phyloP scores from a whole-genome alignment of 2,797 vertebrate genomes.

The Aselliscus stoliczkanus region DNA sequence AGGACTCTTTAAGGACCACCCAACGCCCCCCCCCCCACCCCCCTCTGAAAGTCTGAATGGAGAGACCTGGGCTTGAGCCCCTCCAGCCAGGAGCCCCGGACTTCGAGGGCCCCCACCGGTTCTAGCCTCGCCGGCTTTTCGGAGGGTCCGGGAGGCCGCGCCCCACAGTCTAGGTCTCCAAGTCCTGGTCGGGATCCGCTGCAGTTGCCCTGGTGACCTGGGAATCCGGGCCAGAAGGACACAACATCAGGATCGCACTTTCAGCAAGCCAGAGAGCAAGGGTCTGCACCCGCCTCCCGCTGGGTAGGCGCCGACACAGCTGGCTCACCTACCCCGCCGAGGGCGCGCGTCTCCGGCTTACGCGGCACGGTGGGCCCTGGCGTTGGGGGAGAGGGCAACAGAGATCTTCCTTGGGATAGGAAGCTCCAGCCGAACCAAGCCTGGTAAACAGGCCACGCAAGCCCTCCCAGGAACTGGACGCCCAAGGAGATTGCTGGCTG shows the following conservation, averaged over 20 bases:
- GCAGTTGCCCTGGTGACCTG: background rate
- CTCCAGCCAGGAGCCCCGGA: background rate
- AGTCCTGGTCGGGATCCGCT: no score
- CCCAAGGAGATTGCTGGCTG: background rate
- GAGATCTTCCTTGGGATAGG: background rate
- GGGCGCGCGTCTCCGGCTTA: accelerated
- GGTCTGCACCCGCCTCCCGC: background rate
- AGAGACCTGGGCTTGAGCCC: accelerated
- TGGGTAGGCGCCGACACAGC: background rate
- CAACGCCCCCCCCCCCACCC: no score
- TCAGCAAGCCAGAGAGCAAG: background rate
- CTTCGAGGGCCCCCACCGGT: accelerated
- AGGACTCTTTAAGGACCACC: background rate
- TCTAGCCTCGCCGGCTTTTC: accelerated
- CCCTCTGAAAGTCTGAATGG: background rate
- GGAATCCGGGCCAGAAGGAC: background rate
- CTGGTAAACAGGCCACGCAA: accelerated
- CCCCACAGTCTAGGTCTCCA: accelerated
- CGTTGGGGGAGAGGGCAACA: background rate
- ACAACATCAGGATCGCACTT: background rate
- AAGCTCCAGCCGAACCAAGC: accelerated
- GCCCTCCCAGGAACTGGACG: background rate
- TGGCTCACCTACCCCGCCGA: accelerated
- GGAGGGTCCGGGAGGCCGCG: background rate
- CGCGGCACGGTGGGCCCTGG: accelerated